Evolutionary conservation across 2,113 vertebrate genomes (phyloP).

Genomic region (Caloenas nicobarica): DNA sequence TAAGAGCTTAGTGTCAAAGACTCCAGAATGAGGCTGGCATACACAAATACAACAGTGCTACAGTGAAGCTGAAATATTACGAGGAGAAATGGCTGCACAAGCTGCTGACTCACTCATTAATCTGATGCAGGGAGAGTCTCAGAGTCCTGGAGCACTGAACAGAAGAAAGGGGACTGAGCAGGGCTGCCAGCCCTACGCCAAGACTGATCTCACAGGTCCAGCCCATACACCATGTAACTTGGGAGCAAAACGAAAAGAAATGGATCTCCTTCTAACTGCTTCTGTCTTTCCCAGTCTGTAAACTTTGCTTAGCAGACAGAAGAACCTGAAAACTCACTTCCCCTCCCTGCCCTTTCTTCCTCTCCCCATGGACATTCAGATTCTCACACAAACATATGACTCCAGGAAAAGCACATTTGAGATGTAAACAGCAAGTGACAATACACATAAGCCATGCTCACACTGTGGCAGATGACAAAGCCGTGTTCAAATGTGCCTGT

Average conservation of each 20-base stretch:
- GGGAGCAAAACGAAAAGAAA: background rate
- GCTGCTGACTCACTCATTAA: conserved; percentile 32
- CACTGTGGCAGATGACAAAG: background rate
- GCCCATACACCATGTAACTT: rapidly evolving
- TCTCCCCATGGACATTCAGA: background rate
- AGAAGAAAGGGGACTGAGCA: background rate
- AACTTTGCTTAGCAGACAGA: background rate
- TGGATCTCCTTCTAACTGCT: background rate
- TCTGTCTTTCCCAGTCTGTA: background rate
- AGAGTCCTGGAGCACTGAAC: background rate
- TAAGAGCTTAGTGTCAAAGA: conserved; percentile 41
- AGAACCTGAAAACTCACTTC: background rate
- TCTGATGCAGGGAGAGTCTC: background rate
- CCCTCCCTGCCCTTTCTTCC: background rate
- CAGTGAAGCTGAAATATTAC: background rate
- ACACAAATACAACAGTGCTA: background rate
- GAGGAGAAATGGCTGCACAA: background rate
- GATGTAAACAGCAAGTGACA: background rate
- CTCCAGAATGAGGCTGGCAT: background rate
- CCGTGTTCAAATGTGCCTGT: background rate
- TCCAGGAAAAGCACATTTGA: background rate
- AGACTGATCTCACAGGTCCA: background rate
- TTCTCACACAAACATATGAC: background rate
- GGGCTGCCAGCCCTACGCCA: background rate
- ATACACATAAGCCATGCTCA: background rate